A percentile compares a stretch with the other conserved stretches of the same genome.
These are phyloP conservation scores for Porites evermanni DNA, from an alignment of 92 coral and sea anemone species.

Conservation along the genomic window DNA sequence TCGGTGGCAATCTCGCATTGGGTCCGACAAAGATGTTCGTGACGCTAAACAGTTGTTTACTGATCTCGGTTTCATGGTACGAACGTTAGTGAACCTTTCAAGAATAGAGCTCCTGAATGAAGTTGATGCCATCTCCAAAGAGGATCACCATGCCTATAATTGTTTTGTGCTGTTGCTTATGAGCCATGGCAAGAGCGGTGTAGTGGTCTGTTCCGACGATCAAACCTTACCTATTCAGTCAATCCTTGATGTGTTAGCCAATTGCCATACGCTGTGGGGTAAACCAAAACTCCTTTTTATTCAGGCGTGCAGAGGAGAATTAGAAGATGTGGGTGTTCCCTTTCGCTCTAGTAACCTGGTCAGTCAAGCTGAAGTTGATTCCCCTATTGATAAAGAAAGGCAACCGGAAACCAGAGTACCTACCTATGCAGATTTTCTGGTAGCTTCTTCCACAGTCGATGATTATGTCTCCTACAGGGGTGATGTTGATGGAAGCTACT, in stretches of 20 bases:
- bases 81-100: not conserved
- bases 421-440: too few species aligned
- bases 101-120: conserved; percentile 20
- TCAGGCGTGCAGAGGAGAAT: conserved; percentile 79
- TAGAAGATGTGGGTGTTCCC: conserved; percentile 12
- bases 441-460: too few species aligned
- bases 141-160: conserved; percentile 62
- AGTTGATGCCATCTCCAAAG: not conserved
- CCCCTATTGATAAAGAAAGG: too few species aligned
- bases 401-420: too few species aligned
- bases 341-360: too few species aligned
- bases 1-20: conserved; percentile 4
- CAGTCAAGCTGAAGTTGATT: too few species aligned
- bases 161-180: conserved; percentile 75
- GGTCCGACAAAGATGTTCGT: conserved; percentile 68
- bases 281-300: conserved; percentile 84
- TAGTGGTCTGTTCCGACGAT: conserved; percentile 65
- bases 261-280: conserved; percentile 60
- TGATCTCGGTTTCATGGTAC: conserved; percentile 50
- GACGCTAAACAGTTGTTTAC: conserved; percentile 46
- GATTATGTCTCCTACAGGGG: too few species aligned
- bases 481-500: too few species aligned
- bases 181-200: conserved; percentile 77
- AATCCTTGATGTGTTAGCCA: conserved; percentile 38
- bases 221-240: conserved; percentile 1